Evolutionary conservation across 2,113 vertebrate genomes (phyloP).

Genomic region (Mionectes macconnelli): DNA sequence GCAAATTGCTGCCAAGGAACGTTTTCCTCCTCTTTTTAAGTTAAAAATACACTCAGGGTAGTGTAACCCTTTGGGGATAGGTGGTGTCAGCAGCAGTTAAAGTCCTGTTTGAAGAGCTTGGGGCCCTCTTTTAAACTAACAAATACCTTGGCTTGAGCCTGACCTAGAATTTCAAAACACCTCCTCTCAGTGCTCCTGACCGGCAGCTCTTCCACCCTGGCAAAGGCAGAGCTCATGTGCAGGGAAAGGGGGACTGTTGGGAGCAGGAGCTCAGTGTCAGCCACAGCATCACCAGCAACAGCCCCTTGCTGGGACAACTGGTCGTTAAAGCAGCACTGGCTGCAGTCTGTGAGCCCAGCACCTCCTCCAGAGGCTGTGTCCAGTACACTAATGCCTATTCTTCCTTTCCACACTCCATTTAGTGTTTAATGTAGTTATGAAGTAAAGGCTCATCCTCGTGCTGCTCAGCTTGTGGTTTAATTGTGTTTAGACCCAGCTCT

Average conservation of each 20-base stretch:
- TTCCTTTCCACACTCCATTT: not conserved
- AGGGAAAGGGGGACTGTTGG: not conserved
- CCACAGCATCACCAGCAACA: not conserved
- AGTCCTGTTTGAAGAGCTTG: not conserved
- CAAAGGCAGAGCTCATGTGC: not conserved
- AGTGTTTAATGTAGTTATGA: not conserved
- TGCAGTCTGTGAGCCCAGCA: not conserved
- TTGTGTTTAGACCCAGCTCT: not conserved
- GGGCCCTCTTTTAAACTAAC: not conserved
- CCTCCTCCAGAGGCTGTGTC: not conserved
- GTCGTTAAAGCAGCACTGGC: not conserved
- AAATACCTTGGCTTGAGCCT: not conserved
- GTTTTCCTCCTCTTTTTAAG: not conserved
- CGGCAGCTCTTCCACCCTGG: not conserved
- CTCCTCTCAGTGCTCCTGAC: not conserved
- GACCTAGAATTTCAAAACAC: not conserved
- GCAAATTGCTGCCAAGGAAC: not conserved
- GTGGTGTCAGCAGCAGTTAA: not conserved
- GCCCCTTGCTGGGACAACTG: not conserved
- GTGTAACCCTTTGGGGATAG: not conserved
- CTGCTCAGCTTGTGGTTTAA: not conserved
- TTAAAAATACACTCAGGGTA: conserved; percentile 6
- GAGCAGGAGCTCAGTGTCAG: not conserved
- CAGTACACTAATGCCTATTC: not conserved
- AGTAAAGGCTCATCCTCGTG: not conserved